Percentiles rank a stretch among this genome's conserved stretches.
Conservation (phyloP, 92 coral and sea anemone species). For the Palythoa grandis region DNA sequence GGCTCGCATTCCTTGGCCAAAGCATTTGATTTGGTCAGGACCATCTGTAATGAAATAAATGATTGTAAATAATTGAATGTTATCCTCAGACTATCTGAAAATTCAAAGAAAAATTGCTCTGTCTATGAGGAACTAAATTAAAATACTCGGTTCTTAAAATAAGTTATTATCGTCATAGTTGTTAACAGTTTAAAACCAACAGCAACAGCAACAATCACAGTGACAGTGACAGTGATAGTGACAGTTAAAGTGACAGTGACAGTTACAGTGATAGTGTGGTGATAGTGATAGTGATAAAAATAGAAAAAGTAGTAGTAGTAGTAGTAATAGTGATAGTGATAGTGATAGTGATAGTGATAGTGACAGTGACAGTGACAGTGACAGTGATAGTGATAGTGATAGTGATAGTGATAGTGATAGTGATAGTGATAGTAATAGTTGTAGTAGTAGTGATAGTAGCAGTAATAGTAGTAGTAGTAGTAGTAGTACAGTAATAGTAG, state of each 20-base stretch:
- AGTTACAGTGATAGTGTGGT: too few species aligned
- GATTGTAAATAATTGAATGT: neutral
- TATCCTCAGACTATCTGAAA: neutral
- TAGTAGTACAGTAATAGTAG: neutral
- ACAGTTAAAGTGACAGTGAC: neutral
- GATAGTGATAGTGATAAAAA: too few species aligned
- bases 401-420: too few species aligned
- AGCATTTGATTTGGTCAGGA: conserved; percentile 23
- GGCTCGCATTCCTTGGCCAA: conserved; percentile 29
- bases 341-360: neutral
- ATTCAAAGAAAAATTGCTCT: too few species aligned
- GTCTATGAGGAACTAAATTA: too few species aligned
- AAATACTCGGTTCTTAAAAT: too few species aligned
- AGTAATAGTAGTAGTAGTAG: neutral
- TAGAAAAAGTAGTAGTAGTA: neutral
- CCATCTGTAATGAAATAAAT: neutral
- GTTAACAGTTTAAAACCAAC: neutral
- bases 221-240: too few species aligned
- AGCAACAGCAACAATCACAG: neutral
- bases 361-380: neutral
- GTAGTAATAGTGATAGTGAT: neutral
- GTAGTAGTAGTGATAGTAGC: too few species aligned
- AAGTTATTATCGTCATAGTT: neutral
- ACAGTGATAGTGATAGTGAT: neutral
- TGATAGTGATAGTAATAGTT: too few species aligned